phyloP scores from a whole-genome alignment of 1,140 invertebrate species.

The Drosophila arawakana region DNA sequence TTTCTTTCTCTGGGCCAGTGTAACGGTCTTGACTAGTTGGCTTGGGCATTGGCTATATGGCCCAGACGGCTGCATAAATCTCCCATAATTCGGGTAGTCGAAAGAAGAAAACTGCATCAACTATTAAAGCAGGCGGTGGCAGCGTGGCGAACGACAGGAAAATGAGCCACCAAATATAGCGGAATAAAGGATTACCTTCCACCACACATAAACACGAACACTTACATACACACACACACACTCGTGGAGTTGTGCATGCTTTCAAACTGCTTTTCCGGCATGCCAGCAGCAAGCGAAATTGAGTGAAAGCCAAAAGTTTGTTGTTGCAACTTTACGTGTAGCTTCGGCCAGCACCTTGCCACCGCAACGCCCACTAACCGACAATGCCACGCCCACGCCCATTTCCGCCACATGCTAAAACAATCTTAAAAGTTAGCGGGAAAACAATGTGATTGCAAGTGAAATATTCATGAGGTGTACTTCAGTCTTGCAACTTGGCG shows the following conservation, averaged over 20 bases:
- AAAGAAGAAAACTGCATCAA: conserved; percentile 37
- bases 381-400: conserved; percentile 60
- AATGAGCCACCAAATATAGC: conserved; percentile 70
- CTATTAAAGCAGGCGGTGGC: conserved; percentile 47
- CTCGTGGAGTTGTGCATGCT: conserved; percentile 33
- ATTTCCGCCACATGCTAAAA: conserved; percentile 81
- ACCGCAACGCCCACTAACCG: conserved; percentile 39
- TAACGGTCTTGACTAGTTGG: conserved; percentile 52
- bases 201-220: conserved; percentile 15
- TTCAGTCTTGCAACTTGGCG: conserved; percentile 54
- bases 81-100: conserved; percentile 62
- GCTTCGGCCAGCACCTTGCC: conserved; percentile 7
- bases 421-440: conserved; percentile 81
- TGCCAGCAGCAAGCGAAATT: conserved; percentile 58
- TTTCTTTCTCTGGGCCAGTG: background rate
- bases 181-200: conserved; percentile 73
- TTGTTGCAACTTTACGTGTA: conserved; percentile 71
- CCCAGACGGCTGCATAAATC: conserved; percentile 73
- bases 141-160: conserved; percentile 46
- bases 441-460: conserved; percentile 83
- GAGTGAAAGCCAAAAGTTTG: conserved; percentile 76
- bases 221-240: conserved; percentile 21
- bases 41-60: conserved; percentile 34
- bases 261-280: conserved; percentile 49
- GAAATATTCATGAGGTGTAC: conserved; percentile 81